Conservation (phyloP, 2,888 invertebrate species). For the Callyntrura sp. region DNA sequence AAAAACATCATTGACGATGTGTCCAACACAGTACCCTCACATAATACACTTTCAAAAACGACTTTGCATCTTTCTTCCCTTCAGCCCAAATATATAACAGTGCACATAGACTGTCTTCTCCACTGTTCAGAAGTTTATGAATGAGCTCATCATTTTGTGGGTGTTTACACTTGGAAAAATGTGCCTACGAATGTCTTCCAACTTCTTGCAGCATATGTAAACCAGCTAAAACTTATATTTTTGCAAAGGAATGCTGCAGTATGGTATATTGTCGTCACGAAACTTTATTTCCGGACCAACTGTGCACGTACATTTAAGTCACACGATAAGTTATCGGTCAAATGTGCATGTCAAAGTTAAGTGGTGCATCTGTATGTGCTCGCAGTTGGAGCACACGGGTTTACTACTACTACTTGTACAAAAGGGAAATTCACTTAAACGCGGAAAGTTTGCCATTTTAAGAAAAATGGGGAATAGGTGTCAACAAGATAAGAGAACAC, state of each 20-base stretch:
- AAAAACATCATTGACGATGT: constrained; percentile 50
- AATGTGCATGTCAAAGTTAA: constrained; percentile 46
- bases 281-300: constrained; percentile 57
- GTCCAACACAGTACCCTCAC: constrained; percentile 53
- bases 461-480: constrained; percentile 58
- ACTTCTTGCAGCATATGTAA: too few relatives aligned
- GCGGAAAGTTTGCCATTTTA: constrained; percentile 46
- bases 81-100: neutral
- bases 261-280: neutral
- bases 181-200: neutral
- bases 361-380: constrained; percentile 13
- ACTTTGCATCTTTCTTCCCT: constrained; percentile 45
- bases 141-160: constrained; percentile 20
- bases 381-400: too few relatives aligned
- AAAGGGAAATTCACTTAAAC: neutral
- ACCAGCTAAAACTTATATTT: constrained; percentile 15
- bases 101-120: neutral
- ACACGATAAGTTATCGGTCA: constrained; percentile 53
- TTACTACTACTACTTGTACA: neutral
- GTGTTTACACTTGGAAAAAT: constrained; percentile 21
- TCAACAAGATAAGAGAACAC: constrained; percentile 55
- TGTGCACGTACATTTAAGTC: constrained; percentile 40
- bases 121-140: neutral
- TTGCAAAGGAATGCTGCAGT: constrained; percentile 25
- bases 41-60: constrained; percentile 63